Percentiles rank a stretch among this genome's conserved stretches.
Evolutionary conservation across 2,113 vertebrate genomes (phyloP).

Genomic region (Zingel zingel): DNA sequence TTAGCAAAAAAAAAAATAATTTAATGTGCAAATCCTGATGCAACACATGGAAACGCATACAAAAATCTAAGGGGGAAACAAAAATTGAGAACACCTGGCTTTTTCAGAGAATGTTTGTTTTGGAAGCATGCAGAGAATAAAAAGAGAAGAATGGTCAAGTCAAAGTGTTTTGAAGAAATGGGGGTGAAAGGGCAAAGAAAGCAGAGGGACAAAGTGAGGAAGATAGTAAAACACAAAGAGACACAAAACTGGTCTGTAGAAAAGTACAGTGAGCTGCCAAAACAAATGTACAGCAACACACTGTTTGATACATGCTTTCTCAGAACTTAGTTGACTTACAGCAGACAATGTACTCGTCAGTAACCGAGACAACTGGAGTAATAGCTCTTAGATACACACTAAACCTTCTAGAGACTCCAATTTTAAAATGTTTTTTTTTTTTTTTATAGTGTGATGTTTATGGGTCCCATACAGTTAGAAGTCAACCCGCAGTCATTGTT

Average conservation of each 20-base stretch:
- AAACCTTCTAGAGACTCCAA: neutral
- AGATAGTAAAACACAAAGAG: slow-evolving; percentile 22
- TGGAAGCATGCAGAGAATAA: slow-evolving; percentile 48
- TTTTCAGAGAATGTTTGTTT: slow-evolving; percentile 47
- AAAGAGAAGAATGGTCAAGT: neutral
- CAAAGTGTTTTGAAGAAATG: slow-evolving; percentile 19
- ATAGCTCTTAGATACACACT: neutral
- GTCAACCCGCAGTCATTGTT: neutral
- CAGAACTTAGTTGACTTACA: neutral
- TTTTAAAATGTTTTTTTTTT: neutral
- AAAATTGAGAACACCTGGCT: slow-evolving; percentile 3
- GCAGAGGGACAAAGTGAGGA: slow-evolving; percentile 3
- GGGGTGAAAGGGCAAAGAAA: neutral
- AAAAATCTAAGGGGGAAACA: neutral
- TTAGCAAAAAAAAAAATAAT: slow-evolving; percentile 10
- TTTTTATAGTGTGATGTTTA: neutral
- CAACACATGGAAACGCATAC: slow-evolving; percentile 22
- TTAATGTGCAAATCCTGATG: slow-evolving; percentile 34
- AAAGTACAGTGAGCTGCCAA: slow-evolving; percentile 14
- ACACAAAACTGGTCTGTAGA: neutral
- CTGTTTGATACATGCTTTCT: slow-evolving; percentile 4
- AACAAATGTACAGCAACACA: slow-evolving; percentile 62
- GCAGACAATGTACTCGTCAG: neutral
- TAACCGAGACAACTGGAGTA: neutral
- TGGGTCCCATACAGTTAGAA: neutral